A percentile compares a stretch with the other conserved stretches of the same genome.
phyloP scores from a whole-genome alignment of 2,888 invertebrate genomes.

The Philaethria dido region DNA sequence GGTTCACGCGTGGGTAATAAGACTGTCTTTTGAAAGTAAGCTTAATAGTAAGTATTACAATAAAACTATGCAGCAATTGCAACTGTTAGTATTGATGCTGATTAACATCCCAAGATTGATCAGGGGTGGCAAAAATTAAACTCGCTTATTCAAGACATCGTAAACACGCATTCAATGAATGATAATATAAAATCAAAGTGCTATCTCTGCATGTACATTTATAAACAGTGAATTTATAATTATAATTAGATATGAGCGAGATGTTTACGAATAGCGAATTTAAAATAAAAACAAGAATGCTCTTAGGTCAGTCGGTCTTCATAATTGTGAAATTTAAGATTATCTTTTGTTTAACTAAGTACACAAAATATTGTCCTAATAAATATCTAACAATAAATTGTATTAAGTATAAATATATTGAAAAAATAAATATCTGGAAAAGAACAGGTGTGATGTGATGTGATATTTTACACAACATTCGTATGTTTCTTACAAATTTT shows the following conservation, averaged over 20 bases:
- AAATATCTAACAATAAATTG: background rate
- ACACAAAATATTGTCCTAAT: background rate
- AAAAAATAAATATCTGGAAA: no score
- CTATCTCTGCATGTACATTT: conserved; percentile 42
- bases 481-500: background rate
- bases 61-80: background rate
- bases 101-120: conserved; percentile 8
- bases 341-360: background rate
- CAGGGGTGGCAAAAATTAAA: background rate
- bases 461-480: no score
- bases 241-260: conserved; percentile 16
- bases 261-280: conserved; percentile 12
- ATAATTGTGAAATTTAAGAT: background rate
- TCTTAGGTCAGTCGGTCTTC: background rate
- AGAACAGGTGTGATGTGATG: background rate
- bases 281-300: conserved; percentile 17
- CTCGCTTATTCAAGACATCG: conserved; percentile 1
- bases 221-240: conserved; percentile 21
- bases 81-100: background rate
- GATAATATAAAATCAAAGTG: conserved; percentile 42
- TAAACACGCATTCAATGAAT: conserved; percentile 47
- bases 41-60: conserved; percentile 1
- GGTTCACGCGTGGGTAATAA: conserved; percentile 20
- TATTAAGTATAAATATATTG: no score
- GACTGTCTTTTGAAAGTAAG: conserved; percentile 15